A percentile compares a stretch with the other conserved stretches of the same genome.
Conservation (phyloP, 2,797 vertebrate genomes). For the Cossypha dichroa region DNA sequence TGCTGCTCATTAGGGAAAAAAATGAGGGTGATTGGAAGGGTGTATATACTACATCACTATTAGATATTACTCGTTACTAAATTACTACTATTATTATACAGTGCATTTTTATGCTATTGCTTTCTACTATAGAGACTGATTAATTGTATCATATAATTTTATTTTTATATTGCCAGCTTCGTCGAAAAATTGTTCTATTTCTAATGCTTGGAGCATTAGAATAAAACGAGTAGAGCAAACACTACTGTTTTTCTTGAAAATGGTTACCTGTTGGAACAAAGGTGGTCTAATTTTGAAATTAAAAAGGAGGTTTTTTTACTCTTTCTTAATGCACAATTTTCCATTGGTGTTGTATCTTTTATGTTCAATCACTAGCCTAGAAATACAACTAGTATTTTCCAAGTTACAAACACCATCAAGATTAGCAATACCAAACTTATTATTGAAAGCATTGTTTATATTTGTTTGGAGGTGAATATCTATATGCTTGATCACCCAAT, state of each 20-base stretch:
- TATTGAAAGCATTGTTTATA: background rate
- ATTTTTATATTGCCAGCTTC: background rate
- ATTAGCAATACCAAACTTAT: background rate
- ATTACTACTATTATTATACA: background rate
- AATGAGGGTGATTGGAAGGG: fast-evolving
- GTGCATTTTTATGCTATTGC: background rate
- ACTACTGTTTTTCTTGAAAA: background rate
- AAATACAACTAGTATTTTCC: background rate
- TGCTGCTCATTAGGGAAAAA: background rate
- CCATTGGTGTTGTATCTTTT: background rate
- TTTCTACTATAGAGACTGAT: background rate
- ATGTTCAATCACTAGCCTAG: background rate
- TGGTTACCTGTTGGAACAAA: background rate
- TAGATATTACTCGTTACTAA: background rate
- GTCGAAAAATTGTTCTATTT: background rate
- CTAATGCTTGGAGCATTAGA: background rate
- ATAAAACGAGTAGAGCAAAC: background rate
- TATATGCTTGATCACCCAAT: background rate
- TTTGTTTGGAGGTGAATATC: background rate
- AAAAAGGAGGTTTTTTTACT: background rate
- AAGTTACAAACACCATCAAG: background rate
- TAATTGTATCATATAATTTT: background rate
- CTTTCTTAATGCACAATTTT: background rate
- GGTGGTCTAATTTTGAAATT: background rate
- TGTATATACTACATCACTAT: background rate